Evolutionary conservation across 1,140 invertebrate species (phyloP), one percentile per base, ranked within the genome.

Genomic region (Daktulosphaira vitifoliae): DNA sequence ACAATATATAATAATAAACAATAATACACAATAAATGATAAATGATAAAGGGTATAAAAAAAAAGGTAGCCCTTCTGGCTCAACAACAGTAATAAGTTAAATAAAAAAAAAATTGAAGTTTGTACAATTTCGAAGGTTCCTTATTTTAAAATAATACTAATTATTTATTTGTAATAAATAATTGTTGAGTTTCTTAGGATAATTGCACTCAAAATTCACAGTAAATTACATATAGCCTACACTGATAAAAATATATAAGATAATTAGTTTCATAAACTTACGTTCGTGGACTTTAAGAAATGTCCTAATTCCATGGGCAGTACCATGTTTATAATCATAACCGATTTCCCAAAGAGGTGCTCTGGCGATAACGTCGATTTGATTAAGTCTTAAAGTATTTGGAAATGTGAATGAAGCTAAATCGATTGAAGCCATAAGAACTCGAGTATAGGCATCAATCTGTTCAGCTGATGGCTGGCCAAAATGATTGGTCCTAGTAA

Each of bases 401-500:
- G 88, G 88, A 70, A 88, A 85, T 56, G 81, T 79, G 38, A 87
- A 75, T 16, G 79, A 77, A 0, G 86, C 79, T 25, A 92, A 72
- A 65, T 86, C 83, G 11, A 96, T 88, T 11, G 87, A 82, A 1
- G 91, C 90, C 39, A 90, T 89, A n/a, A 98, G 75, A 1, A 96
- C 92, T 56, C 85, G 81, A 0, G 93, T 98, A 74, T 94, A 97
- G 6, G 86, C 86, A 68, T 87, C 81, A 66, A 81, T 84, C 74
- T 94, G 84, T 49, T 87, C 81, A 0, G 78, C 72, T 0, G 86
- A 54, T 1, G 92, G 90, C 15, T 76, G 77, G 1, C 92, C 92
- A 72, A 89, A 90, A 75, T 95, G 91, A 7, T 96, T 76, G 0
- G 94, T 98, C 66, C 95, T 79, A 0, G 94, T 93, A 0, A 96